Evolutionary conservation across 1,140 invertebrate species (phyloP).

Genomic region (Thaumatotibia leucotreta): DNA sequence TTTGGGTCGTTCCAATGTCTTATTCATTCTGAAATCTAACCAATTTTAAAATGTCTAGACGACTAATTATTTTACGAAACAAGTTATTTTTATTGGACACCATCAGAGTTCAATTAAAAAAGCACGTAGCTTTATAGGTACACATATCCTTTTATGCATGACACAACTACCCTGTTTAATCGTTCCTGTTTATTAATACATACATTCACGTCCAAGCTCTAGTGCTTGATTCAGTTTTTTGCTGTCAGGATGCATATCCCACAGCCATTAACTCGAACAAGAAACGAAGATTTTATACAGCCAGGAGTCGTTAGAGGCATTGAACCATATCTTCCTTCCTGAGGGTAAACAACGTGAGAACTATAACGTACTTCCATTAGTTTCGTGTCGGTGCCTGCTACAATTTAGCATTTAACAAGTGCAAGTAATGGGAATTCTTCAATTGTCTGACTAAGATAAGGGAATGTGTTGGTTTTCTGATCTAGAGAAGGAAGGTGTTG

Average conservation of each 20-base stretch:
- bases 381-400: constrained; percentile 37
- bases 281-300: constrained; percentile 33
- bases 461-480: not conserved
- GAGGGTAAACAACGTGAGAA: constrained; percentile 63
- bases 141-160: not conserved
- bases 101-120: not conserved
- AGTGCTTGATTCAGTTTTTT: not conserved
- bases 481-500: not conserved
- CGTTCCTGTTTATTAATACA: not conserved
- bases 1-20: not conserved
- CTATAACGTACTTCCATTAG: constrained; percentile 42
- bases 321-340: constrained; percentile 64
- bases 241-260: not conserved
- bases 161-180: not conserved
- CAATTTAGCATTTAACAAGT: constrained; percentile 49
- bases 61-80: not conserved
- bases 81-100: not conserved
- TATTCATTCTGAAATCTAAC: not conserved
- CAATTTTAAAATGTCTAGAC: not conserved
- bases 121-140: not conserved
- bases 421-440: constrained; percentile 26
- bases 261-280: not conserved
- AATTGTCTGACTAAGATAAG: constrained; percentile 1
- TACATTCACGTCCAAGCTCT: not conserved
- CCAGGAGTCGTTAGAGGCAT: constrained; percentile 50